These are phyloP conservation scores for Elachura formosa DNA, from an alignment of 2,113 vertebrate genomes.

Conservation along the genomic window DNA sequence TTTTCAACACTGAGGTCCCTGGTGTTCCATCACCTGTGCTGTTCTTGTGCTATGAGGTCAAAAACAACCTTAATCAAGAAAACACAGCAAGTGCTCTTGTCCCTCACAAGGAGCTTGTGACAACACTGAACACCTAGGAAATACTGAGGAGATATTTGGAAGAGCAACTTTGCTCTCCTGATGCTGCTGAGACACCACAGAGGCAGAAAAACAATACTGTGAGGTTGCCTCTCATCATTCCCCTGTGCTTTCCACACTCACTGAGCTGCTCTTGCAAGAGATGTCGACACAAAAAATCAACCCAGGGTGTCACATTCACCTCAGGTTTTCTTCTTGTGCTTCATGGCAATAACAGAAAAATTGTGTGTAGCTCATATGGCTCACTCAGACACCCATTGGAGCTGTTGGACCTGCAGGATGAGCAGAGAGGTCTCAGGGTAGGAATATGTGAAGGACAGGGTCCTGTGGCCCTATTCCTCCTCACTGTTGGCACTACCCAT, in stretches of 20 bases:
- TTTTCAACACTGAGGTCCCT: neutral
- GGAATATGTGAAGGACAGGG: neutral
- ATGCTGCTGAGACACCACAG: neutral
- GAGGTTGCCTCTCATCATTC: neutral
- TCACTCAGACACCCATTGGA: neutral
- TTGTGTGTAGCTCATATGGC: fast-evolving
- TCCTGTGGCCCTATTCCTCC: neutral
- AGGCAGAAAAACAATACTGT: neutral
- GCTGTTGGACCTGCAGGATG: neutral
- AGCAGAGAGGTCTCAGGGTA: neutral
- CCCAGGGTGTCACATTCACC: neutral
- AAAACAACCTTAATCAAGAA: neutral
- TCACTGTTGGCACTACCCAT: fast-evolving
- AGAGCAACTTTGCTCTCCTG: neutral
- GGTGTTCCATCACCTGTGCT: fast-evolving
- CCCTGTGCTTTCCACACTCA: neutral
- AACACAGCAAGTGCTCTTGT: fast-evolving
- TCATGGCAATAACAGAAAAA: neutral
- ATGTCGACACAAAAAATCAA: neutral
- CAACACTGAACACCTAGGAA: neutral
- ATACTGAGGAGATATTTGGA: neutral
- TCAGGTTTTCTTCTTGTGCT: neutral
- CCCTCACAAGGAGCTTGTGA: neutral
- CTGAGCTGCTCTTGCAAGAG: fast-evolving
- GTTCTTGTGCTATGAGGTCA: neutral